Conservation (phyloP, 2,888 invertebrate genomes). For the Drosophila histrio region DNA sequence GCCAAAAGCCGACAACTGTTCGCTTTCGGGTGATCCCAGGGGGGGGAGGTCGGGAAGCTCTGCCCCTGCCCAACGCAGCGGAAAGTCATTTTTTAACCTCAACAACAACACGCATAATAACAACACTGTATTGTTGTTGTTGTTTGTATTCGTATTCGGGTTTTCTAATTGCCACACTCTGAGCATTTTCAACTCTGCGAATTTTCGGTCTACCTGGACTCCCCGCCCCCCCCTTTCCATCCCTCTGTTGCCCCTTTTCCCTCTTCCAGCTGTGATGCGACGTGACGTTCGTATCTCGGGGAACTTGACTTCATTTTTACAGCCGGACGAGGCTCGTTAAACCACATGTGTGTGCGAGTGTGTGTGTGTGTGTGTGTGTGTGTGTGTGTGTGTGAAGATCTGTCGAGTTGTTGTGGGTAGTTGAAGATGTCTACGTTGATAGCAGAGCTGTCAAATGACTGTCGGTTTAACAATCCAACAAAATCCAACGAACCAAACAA, state of each 20-base stretch:
- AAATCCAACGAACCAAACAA: background rate
- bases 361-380: slow-evolving; percentile 3
- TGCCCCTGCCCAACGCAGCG: slow-evolving; percentile 68
- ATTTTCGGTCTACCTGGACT: slow-evolving; percentile 44
- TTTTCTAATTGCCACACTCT: slow-evolving; percentile 53
- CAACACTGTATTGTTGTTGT: background rate
- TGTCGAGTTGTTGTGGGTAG: slow-evolving; percentile 41
- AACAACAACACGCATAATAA: slow-evolving; percentile 6
- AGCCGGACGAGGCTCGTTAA: slow-evolving; percentile 55
- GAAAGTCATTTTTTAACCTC: slow-evolving; percentile 67
- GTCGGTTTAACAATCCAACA: slow-evolving; percentile 11
- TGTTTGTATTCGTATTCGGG: slow-evolving; percentile 35
- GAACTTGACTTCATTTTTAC: slow-evolving; percentile 51
- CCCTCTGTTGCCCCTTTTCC: background rate
- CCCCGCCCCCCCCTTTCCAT: background rate
- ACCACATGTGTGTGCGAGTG: background rate
- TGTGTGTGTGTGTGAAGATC: slow-evolving; percentile 21
- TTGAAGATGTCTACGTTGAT: slow-evolving; percentile 57
- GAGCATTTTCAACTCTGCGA: slow-evolving; percentile 38
- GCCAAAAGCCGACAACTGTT: slow-evolving; percentile 44
- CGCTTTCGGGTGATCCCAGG: background rate
- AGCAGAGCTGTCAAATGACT: slow-evolving; percentile 45
- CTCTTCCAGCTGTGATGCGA: slow-evolving; percentile 10
- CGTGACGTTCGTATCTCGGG: slow-evolving; percentile 13
- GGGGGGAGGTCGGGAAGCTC: background rate